phyloP scores from a whole-genome alignment of 2,797 vertebrate species.

The Enoplosus armatus region DNA sequence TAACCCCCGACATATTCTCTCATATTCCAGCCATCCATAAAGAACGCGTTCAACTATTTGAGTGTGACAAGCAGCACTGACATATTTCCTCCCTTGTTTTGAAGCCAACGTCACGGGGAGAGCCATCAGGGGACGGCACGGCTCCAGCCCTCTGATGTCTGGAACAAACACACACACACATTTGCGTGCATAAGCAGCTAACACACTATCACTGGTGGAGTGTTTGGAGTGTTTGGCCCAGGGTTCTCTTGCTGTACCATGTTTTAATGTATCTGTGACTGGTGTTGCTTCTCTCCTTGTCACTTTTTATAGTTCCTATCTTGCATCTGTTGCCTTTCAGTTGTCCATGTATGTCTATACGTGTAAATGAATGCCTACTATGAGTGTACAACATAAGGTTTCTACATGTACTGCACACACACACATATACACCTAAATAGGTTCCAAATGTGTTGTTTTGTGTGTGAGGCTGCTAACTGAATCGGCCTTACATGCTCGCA shows the following conservation, averaged over 20 bases:
- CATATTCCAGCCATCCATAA: constrained; percentile 49
- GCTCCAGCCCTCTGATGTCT: constrained; percentile 38
- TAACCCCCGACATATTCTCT: constrained; percentile 30
- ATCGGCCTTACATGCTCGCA: constrained; percentile 30
- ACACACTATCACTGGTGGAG: not conserved
- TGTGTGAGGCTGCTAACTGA: constrained; percentile 59
- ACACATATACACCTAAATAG: constrained; percentile 39
- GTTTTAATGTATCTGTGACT: not conserved
- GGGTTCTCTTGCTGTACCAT: not conserved
- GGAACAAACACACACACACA: constrained; percentile 4
- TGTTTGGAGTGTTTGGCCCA: constrained; percentile 12
- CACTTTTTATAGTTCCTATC: constrained; percentile 11
- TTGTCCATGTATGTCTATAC: not conserved
- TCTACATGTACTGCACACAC: constrained; percentile 11
- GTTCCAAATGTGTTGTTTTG: constrained; percentile 59
- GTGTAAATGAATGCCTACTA: constrained; percentile 11
- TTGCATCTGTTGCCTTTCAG: constrained; percentile 14
- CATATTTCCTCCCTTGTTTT: constrained; percentile 52
- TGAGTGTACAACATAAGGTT: constrained; percentile 22
- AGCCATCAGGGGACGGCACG: constrained; percentile 22
- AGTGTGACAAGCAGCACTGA: constrained; percentile 37
- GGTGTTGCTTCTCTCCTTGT: not conserved
- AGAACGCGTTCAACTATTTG: constrained; percentile 39
- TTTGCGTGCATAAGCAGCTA: not conserved
- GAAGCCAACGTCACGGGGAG: constrained; percentile 39